Evolutionary conservation across 2,797 vertebrate species (phyloP).

Genomic region (Brotogeris chrysoptera): DNA sequence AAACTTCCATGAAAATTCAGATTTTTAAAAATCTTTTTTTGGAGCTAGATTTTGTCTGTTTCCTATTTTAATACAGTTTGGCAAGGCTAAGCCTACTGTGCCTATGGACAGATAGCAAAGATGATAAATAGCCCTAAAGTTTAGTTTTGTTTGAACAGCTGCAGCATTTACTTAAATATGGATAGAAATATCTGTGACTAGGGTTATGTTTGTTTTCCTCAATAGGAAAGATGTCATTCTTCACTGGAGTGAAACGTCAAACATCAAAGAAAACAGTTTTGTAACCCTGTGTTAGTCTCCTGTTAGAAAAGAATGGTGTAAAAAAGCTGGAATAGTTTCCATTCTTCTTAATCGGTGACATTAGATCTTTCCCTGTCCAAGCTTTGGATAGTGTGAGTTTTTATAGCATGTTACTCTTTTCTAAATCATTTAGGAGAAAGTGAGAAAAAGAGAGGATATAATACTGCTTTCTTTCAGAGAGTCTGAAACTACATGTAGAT

Average conservation of each 20-base stretch:
- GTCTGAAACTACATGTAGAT: background rate
- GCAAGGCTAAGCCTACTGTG: background rate
- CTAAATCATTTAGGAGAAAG: background rate
- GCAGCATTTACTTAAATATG: slow-evolving; percentile 1
- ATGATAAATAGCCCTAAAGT: slow-evolving; percentile 15
- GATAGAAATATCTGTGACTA: background rate
- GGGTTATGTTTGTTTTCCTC: slow-evolving; percentile 3
- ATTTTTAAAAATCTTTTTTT: background rate
- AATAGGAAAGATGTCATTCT: slow-evolving; percentile 7
- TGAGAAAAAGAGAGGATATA: background rate
- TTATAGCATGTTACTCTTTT: background rate
- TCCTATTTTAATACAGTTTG: background rate
- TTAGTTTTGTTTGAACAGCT: slow-evolving; percentile 53
- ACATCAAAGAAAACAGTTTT: background rate
- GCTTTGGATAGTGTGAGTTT: background rate
- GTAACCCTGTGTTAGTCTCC: background rate
- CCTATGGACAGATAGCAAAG: background rate
- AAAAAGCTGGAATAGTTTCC: background rate
- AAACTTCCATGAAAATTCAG: background rate
- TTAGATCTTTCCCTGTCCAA: background rate
- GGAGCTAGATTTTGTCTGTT: background rate
- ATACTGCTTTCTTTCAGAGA: background rate
- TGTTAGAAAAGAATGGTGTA: background rate
- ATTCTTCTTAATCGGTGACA: background rate
- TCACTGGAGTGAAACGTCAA: background rate